Evolutionary conservation across 2,888 invertebrate species (phyloP).

Genomic region (Stegophylla sp.): DNA sequence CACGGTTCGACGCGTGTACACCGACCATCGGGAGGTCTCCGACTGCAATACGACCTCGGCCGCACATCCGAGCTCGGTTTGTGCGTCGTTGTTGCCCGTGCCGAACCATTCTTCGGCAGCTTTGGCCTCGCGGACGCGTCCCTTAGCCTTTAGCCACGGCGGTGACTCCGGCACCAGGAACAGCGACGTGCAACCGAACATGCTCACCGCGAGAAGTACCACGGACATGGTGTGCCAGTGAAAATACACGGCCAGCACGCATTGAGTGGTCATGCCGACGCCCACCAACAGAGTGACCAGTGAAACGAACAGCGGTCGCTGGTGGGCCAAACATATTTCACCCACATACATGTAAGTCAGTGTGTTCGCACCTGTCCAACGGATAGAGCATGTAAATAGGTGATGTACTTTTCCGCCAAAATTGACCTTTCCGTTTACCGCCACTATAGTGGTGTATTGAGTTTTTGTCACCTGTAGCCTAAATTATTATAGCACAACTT

Average conservation of each 20-base stretch:
- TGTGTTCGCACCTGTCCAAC: not conserved
- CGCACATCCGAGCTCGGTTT: too few species aligned
- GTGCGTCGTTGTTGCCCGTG: not conserved
- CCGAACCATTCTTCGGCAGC: not conserved
- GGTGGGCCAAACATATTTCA: constrained; percentile 29
- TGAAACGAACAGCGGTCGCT: constrained; percentile 9
- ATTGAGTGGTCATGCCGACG: constrained; percentile 40
- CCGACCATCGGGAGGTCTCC: constrained; percentile 1
- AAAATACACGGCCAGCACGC: constrained; percentile 18
- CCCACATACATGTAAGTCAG: constrained; percentile 26
- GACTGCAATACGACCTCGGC: too few species aligned
- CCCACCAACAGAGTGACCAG: constrained; percentile 15
- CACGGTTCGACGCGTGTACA: not conserved
- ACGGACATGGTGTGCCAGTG: constrained; percentile 34
- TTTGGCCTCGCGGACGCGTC: constrained; percentile 1
- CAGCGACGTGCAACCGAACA: not conserved
- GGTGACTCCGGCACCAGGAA: constrained; percentile 45
- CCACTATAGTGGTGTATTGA: too few species aligned
- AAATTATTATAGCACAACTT: too few species aligned
- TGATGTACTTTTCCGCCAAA: too few species aligned
- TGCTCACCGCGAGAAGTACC: not conserved
- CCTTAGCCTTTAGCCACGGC: constrained; percentile 34
- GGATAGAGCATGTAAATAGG: too few species aligned
- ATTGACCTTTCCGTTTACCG: too few species aligned
- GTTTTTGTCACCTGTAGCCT: too few species aligned